These are phyloP conservation scores for Proterorhinus semilunaris DNA, from an alignment of 2,113 vertebrate genomes.

Conservation along the genomic window DNA sequence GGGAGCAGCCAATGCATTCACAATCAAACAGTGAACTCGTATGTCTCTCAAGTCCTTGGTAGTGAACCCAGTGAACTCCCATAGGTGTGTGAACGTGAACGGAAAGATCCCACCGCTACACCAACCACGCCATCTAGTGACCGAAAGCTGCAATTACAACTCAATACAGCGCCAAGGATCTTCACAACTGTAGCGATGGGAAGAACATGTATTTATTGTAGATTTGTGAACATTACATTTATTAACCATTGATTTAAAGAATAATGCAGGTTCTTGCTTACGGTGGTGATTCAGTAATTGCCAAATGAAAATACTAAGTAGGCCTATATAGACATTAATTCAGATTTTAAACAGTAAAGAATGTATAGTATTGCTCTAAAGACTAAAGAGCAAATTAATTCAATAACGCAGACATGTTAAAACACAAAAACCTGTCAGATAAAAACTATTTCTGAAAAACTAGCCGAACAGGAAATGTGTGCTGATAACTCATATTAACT, in stretches of 20 bases:
- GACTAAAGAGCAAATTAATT: conserved; percentile 19
- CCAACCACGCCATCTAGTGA: conserved; percentile 63
- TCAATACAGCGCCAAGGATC: not conserved
- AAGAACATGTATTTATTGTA: conserved; percentile 50
- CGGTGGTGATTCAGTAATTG: not conserved
- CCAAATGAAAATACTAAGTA: conserved; percentile 31
- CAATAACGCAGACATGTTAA: conserved; percentile 5
- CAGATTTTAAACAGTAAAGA: conserved; percentile 15
- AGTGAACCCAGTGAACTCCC: conserved; percentile 69
- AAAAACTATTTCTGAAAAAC: conserved; percentile 21
- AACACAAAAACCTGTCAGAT: conserved; percentile 19
- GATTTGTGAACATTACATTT: conserved; percentile 15
- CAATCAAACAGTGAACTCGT: conserved; percentile 40
- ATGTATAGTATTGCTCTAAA: not conserved
- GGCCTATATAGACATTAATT: not conserved
- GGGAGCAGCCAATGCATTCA: conserved; percentile 18
- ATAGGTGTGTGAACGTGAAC: conserved; percentile 32
- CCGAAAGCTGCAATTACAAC: conserved; percentile 1
- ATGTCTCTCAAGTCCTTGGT: conserved; percentile 56
- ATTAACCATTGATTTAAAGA: conserved; percentile 7
- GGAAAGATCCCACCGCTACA: not conserved
- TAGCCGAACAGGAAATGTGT: conserved; percentile 8
- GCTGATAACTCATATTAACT: not conserved
- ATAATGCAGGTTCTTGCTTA: not conserved
- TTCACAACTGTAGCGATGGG: not conserved